These are phyloP conservation scores for Pycnomerus fuliginosus DNA, from an alignment of 2,888 invertebrate genomes.

Conservation along the genomic window DNA sequence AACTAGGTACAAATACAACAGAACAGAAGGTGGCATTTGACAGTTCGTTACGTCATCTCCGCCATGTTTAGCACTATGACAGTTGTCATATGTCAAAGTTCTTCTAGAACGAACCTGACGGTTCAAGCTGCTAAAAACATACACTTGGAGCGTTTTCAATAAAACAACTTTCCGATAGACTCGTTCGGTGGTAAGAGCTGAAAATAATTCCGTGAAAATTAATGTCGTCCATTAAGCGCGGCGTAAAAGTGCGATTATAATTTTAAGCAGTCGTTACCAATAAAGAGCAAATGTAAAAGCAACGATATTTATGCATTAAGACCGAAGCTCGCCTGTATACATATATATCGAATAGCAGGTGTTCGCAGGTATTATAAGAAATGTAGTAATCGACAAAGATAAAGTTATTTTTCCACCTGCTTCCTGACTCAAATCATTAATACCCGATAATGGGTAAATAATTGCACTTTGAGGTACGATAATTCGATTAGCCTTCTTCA, in stretches of 20 bases:
- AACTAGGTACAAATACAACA: too few relatives aligned
- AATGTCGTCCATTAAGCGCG: constrained; percentile 9
- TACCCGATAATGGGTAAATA: constrained; percentile 32
- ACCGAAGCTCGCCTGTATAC: not conserved
- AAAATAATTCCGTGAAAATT: too few relatives aligned
- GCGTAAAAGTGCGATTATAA: constrained; percentile 14
- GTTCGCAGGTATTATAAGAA: constrained; percentile 12
- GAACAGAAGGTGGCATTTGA: too few relatives aligned
- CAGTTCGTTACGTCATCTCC: too few relatives aligned
- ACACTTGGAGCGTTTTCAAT: too few relatives aligned
- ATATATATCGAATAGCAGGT: constrained; percentile 16
- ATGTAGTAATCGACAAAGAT: constrained; percentile 23
- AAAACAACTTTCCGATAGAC: too few relatives aligned
- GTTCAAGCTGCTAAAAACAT: too few relatives aligned
- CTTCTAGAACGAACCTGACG: too few relatives aligned
- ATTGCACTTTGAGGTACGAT: constrained; percentile 14
- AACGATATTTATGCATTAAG: constrained; percentile 6
- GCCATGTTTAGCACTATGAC: too few relatives aligned
- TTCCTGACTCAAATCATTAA: constrained; percentile 30
- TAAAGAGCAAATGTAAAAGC: constrained; percentile 13
- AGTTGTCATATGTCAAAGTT: too few relatives aligned
- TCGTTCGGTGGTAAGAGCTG: too few relatives aligned
- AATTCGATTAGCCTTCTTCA: constrained; percentile 17
- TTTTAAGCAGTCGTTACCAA: constrained; percentile 17
- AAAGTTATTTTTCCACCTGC: constrained; percentile 29